Evolutionary conservation across 2,888 invertebrate genomes (phyloP), one percentile per base, ranked within the genome.

Genomic region (Patella ulyssiponensis): DNA sequence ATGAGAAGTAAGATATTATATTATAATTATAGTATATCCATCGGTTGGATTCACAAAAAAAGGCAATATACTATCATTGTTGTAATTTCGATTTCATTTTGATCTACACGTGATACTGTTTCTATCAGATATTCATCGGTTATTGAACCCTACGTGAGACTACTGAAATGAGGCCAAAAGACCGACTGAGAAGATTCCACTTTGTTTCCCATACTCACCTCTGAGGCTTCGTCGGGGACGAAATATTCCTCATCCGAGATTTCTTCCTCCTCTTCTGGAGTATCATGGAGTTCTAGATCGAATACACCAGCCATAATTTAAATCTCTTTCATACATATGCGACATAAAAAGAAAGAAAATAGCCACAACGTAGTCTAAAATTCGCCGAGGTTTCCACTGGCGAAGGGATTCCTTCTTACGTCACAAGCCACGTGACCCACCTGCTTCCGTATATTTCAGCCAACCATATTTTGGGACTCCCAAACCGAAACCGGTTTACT

Each of bases 181-280:
- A 44, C 44, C 44, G 44, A 44, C 44, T 44, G 44, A 44, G 44
- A 44, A 44, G 44, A 44, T 44, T 44, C 44, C 44, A 44, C 44
- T 44, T 44, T 33, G 33, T 33, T 44, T 44, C 44, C 44, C 44
- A 86, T 79, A 91, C 92, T 94, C 94, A 97, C 97, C 93, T 96
- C 96, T 80, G 88, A 86, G 78, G 87, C 86, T 77, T 88, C 88
- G 79, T 90, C 90, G 79, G 88, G 86, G 85, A 96, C 96, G 91
- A 97, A 95, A 91, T 95, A 95, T 93, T 98, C 98, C 92, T 97
- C 97, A 87, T 96, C 95, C 76, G 93, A 93, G 89, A 91, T 95
- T 95, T 90, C 90, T 73, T 91, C 91, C 44, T 87, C 85, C 51
- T 83, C 86, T 74, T 86, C 86, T 20, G 86, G 88, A 69, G 87